Evolutionary conservation across 2,797 vertebrate genomes (phyloP), one percentile per base, ranked within the genome.

Genomic region (Aratinga solstitialis): DNA sequence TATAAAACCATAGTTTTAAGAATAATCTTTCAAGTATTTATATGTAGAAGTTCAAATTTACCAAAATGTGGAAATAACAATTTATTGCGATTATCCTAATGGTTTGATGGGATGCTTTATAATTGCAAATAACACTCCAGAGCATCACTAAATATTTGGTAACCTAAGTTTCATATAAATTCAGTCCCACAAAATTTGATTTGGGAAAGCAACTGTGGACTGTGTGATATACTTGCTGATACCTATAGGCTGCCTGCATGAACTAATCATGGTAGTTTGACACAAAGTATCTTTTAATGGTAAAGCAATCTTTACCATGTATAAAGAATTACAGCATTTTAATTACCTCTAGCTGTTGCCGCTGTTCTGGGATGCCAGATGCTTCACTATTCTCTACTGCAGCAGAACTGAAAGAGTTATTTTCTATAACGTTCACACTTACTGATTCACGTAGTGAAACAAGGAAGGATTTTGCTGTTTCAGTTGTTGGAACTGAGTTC

Each of bases 381-480:
- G 76, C 80, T 71, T 93, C 95, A 72, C 82, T 68, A 32, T 96
- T 84, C 12, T 97, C 87, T 72, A 78, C 93, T 84, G 97, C 93
- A 69, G 89, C 72, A 89, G 42, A 63, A 58, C 67, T 89, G 30
- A 86, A 84, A 68, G 54, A 43, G 56, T 95, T 80, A 5, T 97
- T 97, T 94, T 98, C 98, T 95, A 87, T 75, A 68, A 59, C 38
- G n/a, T 96, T 98, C 77, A 97, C 94, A 80, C 79, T 69, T 90
- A 59, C 30, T 72, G 95, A 89, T 59, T 96, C 93, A 51, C 72
- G 83, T 93, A 97, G 95, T 71, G 98, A 97, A 78, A 96, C 51
- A 22, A 98, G 98, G 45, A 97, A 98, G 36, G 98, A 97, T 89
- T 96, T 98, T 81, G 91, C 83, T 96, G 92, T 97, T 91, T 97